Evolutionary conservation across 2,113 vertebrate species (phyloP).

Genomic region (Clupea harengus): DNA sequence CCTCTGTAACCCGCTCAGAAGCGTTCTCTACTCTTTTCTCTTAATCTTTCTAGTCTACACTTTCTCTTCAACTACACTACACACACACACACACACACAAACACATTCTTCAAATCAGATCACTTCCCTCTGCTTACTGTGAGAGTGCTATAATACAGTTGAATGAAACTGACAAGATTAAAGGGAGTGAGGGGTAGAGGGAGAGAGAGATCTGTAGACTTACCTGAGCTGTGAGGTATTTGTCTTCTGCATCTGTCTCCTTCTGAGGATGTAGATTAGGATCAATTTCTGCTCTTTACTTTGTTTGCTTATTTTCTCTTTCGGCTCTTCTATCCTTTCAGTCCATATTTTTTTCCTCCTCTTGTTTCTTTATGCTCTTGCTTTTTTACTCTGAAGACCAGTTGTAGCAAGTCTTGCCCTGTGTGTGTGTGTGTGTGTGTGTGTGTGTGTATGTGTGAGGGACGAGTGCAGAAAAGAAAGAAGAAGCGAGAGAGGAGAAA

Average conservation of each 20-base stretch:
- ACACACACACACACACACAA: no score
- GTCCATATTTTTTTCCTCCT: constrained; percentile 16
- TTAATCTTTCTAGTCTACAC: background rate
- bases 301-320: background rate
- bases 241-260: background rate
- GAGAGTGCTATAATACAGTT: background rate
- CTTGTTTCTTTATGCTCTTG: constrained; percentile 14
- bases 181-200: constrained; percentile 20
- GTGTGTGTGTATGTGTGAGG: background rate
- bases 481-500: constrained; percentile 14
- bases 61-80: background rate
- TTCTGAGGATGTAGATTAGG: background rate
- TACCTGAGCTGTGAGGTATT: constrained; percentile 37
- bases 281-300: constrained; percentile 32
- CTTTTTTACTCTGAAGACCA: background rate
- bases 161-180: background rate
- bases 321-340: background rate
- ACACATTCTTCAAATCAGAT: no score
- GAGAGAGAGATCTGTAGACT: constrained; percentile 1
- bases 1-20: background rate
- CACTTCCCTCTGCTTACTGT: background rate
- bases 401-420: background rate
- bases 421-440: background rate
- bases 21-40: background rate
- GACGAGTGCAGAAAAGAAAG: background rate